These are phyloP conservation scores for Vanessa tameamea DNA, from an alignment of 1,140 invertebrate species.

Conservation along the genomic window DNA sequence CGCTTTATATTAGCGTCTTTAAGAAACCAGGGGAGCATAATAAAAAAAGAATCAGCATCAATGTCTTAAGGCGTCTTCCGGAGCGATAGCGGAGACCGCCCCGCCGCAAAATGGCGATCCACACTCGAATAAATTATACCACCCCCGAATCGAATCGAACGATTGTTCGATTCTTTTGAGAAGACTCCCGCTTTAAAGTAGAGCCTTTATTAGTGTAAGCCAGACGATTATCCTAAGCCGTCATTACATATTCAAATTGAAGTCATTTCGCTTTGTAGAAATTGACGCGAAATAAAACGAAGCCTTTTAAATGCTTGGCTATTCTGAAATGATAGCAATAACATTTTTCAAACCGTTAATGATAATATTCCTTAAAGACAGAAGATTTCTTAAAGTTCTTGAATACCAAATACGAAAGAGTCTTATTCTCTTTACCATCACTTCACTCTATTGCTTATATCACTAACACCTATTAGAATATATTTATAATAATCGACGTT, in stretches of 20 bases:
- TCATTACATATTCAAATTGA: conserved; percentile 81
- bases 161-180: conserved; percentile 79
- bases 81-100: conserved; percentile 66
- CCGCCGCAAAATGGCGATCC: conserved; percentile 78
- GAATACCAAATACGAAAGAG: too few relatives aligned
- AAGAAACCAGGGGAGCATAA: conserved; percentile 76
- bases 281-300: conserved; percentile 79
- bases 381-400: too few relatives aligned
- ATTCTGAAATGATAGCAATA: conserved; percentile 54
- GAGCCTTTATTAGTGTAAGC: conserved; percentile 80
- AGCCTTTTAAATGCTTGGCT: conserved; percentile 65
- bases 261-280: conserved; percentile 77
- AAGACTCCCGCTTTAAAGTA: conserved; percentile 71
- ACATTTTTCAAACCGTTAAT: conserved; percentile 49
- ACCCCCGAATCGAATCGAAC: conserved; percentile 72
- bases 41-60: conserved; percentile 80
- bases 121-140: conserved; percentile 80
- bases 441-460: too few relatives aligned
- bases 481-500: too few relatives aligned
- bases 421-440: too few relatives aligned
- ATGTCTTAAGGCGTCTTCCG: conserved; percentile 78
- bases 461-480: too few relatives aligned
- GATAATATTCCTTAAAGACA: neutral
- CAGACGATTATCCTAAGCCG: conserved; percentile 79
- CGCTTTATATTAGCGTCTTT: conserved; percentile 79